A percentile compares a stretch with the other conserved stretches of the same genome.
phyloP scores from a whole-genome alignment of 2,888 invertebrate genomes.

The Leptinotarsa haldemani region DNA sequence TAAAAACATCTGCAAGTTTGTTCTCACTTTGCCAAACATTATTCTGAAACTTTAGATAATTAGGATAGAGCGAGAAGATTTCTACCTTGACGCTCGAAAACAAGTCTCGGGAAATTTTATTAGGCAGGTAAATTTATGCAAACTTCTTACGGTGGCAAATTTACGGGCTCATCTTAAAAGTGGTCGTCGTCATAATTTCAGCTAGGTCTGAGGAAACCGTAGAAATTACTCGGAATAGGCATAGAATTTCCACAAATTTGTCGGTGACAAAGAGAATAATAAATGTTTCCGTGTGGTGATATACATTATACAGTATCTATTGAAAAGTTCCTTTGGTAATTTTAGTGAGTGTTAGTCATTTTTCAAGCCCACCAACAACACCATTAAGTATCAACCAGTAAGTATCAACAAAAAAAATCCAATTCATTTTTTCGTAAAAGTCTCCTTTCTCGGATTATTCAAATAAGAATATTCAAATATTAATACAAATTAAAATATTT shows the following conservation, averaged over 20 bases:
- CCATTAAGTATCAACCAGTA: no score
- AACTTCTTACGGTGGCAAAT: conserved; percentile 37
- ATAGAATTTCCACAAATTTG: neutral
- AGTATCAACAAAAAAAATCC: no score
- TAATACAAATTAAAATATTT: no score
- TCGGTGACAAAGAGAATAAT: neutral
- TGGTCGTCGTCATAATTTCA: conserved; percentile 8
- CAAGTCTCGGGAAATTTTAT: conserved; percentile 45
- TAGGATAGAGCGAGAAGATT: conserved; percentile 38
- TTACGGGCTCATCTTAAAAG: conserved; percentile 9
- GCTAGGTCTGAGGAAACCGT: conserved; percentile 1
- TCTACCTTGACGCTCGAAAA: conserved; percentile 42
- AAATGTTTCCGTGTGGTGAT: no score
- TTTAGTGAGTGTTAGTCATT: no score
- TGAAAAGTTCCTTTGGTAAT: no score
- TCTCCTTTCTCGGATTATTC: no score
- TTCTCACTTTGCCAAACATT: conserved; percentile 49
- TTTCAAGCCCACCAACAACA: no score
- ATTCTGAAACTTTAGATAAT: conserved; percentile 51
- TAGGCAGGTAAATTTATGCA: conserved; percentile 45
- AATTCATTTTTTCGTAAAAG: no score
- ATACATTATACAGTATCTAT: no score
- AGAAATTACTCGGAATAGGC: neutral
- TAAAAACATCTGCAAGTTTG: conserved; percentile 49
- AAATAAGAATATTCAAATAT: no score